phyloP scores from a whole-genome alignment of 1,140 invertebrate genomes.

The Papilio helenus region DNA sequence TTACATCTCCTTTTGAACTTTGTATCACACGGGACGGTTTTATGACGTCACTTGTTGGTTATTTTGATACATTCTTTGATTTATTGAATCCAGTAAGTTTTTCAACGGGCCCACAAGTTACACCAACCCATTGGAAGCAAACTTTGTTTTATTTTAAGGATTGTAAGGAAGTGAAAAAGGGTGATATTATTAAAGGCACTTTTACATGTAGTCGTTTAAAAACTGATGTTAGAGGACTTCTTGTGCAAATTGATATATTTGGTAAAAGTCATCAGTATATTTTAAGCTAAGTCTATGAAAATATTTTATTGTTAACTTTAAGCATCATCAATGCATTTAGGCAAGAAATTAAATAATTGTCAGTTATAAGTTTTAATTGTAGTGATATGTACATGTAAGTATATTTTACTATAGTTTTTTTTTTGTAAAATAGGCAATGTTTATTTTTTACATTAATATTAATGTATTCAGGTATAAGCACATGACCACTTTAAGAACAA shows the following conservation, averaged over 20 bases:
- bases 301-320: background rate
- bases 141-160: constrained; percentile 94
- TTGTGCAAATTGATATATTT: constrained; percentile 76
- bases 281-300: constrained; percentile 50
- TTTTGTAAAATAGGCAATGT: background rate
- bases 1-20: constrained; percentile 90
- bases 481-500: background rate
- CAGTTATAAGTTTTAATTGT: background rate
- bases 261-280: constrained; percentile 80
- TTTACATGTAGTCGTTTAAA: constrained; percentile 84
- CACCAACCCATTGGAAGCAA: constrained; percentile 98
- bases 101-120: constrained; percentile 89
- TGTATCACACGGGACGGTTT: constrained; percentile 87
- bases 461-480: background rate
- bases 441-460: background rate
- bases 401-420: too few relatives aligned
- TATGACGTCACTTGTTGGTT: constrained; percentile 95
- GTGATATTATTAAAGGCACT: constrained; percentile 87
- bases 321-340: background rate
- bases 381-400: background rate
- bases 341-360: background rate
- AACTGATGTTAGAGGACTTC: constrained; percentile 73
- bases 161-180: constrained; percentile 88
- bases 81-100: constrained; percentile 86
- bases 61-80: constrained; percentile 96